Conservation (phyloP, 2,113 vertebrate genomes). For the Gymnogyps californianus region DNA sequence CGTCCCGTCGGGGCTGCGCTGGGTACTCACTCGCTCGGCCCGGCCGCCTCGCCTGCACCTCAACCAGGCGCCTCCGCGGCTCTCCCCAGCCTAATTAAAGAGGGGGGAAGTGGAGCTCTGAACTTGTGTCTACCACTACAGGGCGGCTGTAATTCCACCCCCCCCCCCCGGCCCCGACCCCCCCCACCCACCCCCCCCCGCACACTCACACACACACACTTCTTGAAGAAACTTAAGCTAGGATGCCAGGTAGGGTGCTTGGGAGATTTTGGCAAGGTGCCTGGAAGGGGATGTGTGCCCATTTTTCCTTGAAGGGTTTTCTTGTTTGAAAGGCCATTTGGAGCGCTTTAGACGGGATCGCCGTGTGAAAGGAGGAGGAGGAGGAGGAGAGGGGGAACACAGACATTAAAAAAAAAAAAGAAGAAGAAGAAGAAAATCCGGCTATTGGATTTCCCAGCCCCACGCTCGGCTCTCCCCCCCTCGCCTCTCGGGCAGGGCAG, state of each 20-base stretch:
- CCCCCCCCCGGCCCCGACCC: background rate
- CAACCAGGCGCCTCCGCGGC: slow-evolving; percentile 58
- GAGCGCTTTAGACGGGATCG: background rate
- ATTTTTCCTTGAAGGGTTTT: slow-evolving; percentile 64
- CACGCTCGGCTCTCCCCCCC: background rate
- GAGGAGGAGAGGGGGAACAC: background rate
- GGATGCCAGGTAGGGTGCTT: slow-evolving; percentile 84
- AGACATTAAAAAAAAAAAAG: background rate
- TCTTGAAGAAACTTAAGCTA: slow-evolving; percentile 77
- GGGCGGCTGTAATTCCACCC: slow-evolving; percentile 60
- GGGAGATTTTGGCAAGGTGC: slow-evolving; percentile 83
- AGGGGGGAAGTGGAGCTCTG: slow-evolving; percentile 70
- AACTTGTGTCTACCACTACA: slow-evolving; percentile 74
- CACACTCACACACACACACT: slow-evolving; percentile 31
- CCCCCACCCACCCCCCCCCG: background rate
- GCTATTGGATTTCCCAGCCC: background rate
- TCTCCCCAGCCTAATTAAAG: slow-evolving; percentile 64
- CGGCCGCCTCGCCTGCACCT: slow-evolving; percentile 25
- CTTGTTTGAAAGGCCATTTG: slow-evolving; percentile 53
- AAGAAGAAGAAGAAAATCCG: background rate
- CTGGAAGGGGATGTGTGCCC: slow-evolving; percentile 78
- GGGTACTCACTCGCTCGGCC: slow-evolving; percentile 47
- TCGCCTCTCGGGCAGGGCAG: background rate
- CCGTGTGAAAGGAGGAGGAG: slow-evolving; percentile 1
- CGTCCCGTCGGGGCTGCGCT: slow-evolving; percentile 15